phyloP scores from a whole-genome alignment of 2,113 vertebrate species.

The Vulpes vulpes region DNA sequence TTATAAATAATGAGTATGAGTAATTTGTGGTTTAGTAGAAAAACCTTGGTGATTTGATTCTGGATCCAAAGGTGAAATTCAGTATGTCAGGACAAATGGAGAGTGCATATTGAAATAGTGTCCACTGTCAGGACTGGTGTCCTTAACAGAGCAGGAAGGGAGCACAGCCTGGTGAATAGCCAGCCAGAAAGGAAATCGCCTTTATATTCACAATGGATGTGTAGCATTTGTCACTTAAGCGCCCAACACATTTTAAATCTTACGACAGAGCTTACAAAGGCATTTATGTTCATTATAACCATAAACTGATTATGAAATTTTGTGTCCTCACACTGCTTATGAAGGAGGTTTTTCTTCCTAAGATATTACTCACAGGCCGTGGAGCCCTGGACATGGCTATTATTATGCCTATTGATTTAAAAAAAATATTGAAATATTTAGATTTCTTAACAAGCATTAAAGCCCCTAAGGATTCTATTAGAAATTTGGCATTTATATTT shows the following conservation, averaged over 20 bases:
- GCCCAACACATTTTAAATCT: background rate
- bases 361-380: background rate
- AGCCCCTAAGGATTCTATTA: background rate
- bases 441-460: conserved; percentile 42
- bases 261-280: background rate
- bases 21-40: background rate
- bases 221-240: too few relatives aligned
- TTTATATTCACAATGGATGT: background rate
- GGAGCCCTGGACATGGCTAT: background rate
- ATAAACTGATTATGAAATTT: conserved; percentile 32
- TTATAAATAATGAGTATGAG: background rate
- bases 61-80: background rate
- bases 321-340: background rate
- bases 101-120: fast-evolving
- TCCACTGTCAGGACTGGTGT: fast-evolving
- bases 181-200: background rate
- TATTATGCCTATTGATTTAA: background rate
- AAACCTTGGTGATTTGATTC: background rate
- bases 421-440: conserved; percentile 43
- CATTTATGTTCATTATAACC: conserved; percentile 41
- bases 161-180: background rate
- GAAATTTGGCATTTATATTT: conserved; percentile 59
- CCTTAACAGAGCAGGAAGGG: background rate
- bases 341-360: conserved; percentile 42
- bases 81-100: background rate